Evolutionary conservation across 2,113 vertebrate genomes (phyloP).

Genomic region (Ageneiosus marmoratus): DNA sequence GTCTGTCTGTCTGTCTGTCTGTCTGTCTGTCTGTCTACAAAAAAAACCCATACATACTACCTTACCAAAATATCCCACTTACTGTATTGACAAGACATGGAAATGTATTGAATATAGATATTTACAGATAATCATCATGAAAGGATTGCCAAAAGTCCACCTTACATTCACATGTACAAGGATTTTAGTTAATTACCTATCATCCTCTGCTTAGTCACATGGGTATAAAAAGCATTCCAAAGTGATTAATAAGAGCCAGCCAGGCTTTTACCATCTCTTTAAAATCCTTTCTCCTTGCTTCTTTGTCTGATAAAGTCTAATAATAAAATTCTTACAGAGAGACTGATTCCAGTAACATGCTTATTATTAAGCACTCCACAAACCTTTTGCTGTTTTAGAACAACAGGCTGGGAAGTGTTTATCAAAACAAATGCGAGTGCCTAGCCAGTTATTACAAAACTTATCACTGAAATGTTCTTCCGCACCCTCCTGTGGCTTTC

Average conservation of each 20-base stretch:
- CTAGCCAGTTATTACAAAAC: slow-evolving; percentile 46
- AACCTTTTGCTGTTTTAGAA: too few relatives aligned
- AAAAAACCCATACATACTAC: not conserved
- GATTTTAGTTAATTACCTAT: slow-evolving; percentile 1
- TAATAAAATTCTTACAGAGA: slow-evolving; percentile 29
- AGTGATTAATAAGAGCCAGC: not conserved
- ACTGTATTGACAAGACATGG: not conserved
- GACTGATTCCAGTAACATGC: slow-evolving; percentile 24
- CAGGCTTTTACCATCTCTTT: not conserved
- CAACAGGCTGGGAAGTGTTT: slow-evolving; percentile 42
- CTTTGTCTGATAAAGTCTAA: slow-evolving; percentile 5
- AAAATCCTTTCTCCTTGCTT: slow-evolving; percentile 5
- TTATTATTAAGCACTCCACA: slow-evolving; percentile 51
- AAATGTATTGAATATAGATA: not conserved
- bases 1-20: not conserved
- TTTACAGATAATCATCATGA: not conserved
- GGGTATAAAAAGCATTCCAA: not conserved
- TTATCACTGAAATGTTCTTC: slow-evolving; percentile 32
- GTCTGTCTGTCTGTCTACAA: not conserved
- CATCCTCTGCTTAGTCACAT: not conserved
- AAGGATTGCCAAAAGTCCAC: not conserved
- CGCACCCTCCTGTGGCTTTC: slow-evolving; percentile 30
- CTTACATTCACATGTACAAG: not conserved
- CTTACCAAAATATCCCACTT: not conserved
- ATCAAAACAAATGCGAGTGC: slow-evolving; percentile 55